A percentile compares a stretch with the other conserved stretches of the same genome.
Conservation (phyloP, 2,797 vertebrate species). For the Synanceia verrucosa region DNA sequence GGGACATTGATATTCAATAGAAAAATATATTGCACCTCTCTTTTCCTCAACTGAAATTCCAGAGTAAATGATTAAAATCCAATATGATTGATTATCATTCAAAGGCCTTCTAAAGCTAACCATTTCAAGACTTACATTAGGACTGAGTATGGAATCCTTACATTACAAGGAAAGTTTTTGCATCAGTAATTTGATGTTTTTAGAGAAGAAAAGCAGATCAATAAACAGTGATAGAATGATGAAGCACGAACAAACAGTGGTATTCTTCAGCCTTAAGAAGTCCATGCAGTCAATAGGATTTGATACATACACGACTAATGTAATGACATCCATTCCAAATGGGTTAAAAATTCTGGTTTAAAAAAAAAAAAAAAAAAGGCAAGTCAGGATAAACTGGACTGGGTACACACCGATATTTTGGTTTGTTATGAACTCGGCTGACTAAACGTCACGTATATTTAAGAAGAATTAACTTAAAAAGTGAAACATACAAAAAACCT, state of each 20-base stretch:
- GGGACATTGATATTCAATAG: conserved; percentile 77
- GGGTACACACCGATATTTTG: conserved; percentile 60
- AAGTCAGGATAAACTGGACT: conserved; percentile 65
- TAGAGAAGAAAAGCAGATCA: conserved; percentile 48
- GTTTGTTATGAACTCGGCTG: conserved; percentile 52
- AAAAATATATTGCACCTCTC: conserved; percentile 86
- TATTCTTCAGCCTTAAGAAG: conserved; percentile 67
- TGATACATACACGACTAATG: conserved; percentile 65
- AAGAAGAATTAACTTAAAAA: conserved; percentile 28
- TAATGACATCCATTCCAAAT: conserved; percentile 61
- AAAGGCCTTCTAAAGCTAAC: conserved; percentile 64
- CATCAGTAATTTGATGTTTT: conserved; percentile 58
- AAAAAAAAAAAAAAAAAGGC: conserved; percentile 47
- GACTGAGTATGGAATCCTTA: conserved; percentile 62
- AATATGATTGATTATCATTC: conserved; percentile 63
- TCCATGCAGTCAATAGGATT: conserved; percentile 79
- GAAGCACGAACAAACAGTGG: conserved; percentile 72
- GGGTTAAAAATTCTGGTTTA: conserved; percentile 52
- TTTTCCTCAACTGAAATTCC: conserved; percentile 73
- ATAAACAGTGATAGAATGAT: conserved; percentile 55
- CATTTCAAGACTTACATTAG: conserved; percentile 66
- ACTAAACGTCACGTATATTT: conserved; percentile 34
- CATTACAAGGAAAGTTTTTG: conserved; percentile 51
- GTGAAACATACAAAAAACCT: conserved; percentile 17
- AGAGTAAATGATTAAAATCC: conserved; percentile 60